Evolutionary conservation across 1,140 invertebrate genomes (phyloP).

Genomic region (Neuroterus valhalla): DNA sequence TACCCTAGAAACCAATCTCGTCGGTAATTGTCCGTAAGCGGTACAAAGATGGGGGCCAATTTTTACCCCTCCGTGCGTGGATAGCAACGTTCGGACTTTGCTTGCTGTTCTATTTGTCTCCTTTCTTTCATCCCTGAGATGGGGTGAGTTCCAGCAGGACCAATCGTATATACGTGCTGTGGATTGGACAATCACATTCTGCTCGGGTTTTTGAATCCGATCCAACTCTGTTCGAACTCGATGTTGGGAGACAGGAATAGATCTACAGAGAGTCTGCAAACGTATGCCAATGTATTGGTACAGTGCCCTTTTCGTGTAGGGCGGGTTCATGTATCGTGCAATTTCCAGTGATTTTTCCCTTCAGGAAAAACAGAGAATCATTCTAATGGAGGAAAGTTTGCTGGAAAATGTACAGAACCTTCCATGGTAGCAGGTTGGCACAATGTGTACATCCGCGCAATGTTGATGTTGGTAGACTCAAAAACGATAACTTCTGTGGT

Average conservation of each 20-base stretch:
- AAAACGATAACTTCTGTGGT: constrained; percentile 15
- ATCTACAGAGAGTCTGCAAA: not conserved
- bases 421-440: constrained; percentile 20
- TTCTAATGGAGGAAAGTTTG: not conserved
- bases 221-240: constrained; percentile 20
- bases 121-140: constrained; percentile 38
- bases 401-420: constrained; percentile 32
- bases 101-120: constrained; percentile 35
- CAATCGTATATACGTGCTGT: constrained; percentile 1
- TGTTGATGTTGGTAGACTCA: constrained; percentile 7
- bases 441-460: constrained; percentile 29
- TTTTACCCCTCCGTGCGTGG: constrained; percentile 56
- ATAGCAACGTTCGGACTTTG: constrained; percentile 34
- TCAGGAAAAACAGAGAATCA: not conserved
- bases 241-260: not conserved
- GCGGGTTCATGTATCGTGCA: not conserved
- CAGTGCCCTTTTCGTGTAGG: constrained; percentile 2
- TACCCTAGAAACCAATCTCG: constrained; percentile 52
- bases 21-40: constrained; percentile 64
- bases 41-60: constrained; percentile 61
- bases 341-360: not conserved
- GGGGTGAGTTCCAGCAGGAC: not conserved
- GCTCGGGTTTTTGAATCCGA: constrained; percentile 13
- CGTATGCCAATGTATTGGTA: not conserved
- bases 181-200: constrained; percentile 1